Base-by-base conservation (phyloP, 2,888 invertebrate species). In the Agrotis clavis region DNA sequence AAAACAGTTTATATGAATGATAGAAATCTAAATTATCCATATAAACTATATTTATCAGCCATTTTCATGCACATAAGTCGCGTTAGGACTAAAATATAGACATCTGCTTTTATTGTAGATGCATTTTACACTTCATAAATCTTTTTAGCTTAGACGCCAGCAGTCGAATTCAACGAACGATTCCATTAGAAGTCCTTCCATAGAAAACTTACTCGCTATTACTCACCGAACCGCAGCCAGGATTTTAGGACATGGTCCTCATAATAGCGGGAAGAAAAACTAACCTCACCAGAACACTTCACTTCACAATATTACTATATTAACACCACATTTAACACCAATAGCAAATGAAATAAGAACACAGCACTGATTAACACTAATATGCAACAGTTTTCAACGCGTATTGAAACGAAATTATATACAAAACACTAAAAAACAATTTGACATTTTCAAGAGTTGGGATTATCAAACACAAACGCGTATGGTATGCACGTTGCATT, bases 241-340 rank as follows among this genome's bases (percentile, higher is more conserved):
- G 89, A 91, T 80, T 77, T 76, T 77, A 86, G 89, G 82, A 79
- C 86, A 86, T 86, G 86, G 82, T 85, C 87, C 90, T 87, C 87
- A 88, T 90, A 91, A 93, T 90, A 95, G 95, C 95, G 95, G 95
- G 95, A 95, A 95, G 92, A 86, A 90, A 94, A 95, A 94, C 94
- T 95, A 95, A 96, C 95, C 96, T 95, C 92, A 86, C 84, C 73
- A 88, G 87, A 89, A 89, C 90, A 89, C 88, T 91, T 89, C 89
- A 88, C 90, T 89, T 86, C 87, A 82, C 67, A 73, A 68, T 86
- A 88, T 86, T 87, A 82, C 75, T 83, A 83, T 78, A 87, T 77
- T 45, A 84, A 73, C 82, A 83, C 84, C 57, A 70, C 50, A 72
- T 74, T 75, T 66, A 50, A 70, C 79, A 72, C 69, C 41, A 69